A percentile compares a stretch with the other conserved stretches of the same genome.
Evolutionary conservation across 2,888 invertebrate genomes (phyloP).

Genomic region (Agrotis ipsilon): DNA sequence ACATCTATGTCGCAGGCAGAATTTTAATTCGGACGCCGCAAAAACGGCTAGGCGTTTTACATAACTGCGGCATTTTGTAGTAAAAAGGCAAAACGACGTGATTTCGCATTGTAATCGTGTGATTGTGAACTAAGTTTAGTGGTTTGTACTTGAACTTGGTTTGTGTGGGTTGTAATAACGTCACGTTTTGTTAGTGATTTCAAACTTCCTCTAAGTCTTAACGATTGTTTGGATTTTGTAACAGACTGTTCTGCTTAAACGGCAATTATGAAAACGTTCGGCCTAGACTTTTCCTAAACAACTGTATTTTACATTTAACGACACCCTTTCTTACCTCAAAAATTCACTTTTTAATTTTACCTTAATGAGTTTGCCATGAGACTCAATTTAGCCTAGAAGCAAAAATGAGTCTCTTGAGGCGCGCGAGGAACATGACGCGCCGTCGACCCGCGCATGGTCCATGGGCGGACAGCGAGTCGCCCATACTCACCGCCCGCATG

Average conservation of each 20-base stretch:
- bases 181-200: constrained; percentile 23
- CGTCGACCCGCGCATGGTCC: too few relatives aligned
- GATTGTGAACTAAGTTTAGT: constrained; percentile 39
- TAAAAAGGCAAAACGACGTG: constrained; percentile 52
- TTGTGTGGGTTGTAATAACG: constrained; percentile 15
- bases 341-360: too few relatives aligned
- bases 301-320: background rate
- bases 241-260: background rate
- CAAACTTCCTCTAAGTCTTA: background rate
- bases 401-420: too few relatives aligned
- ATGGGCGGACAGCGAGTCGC: too few relatives aligned
- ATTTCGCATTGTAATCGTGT: constrained; percentile 52
- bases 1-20: constrained; percentile 48
- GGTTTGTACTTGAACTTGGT: constrained; percentile 35
- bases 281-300: background rate
- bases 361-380: too few relatives aligned
- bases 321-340: too few relatives aligned
- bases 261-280: background rate
- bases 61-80: constrained; percentile 52
- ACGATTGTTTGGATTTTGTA: constrained; percentile 1
- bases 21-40: constrained; percentile 54
- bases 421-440: too few relatives aligned
- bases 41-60: constrained; percentile 53
- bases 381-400: too few relatives aligned
- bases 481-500: too few relatives aligned